Evolutionary conservation across 2,888 invertebrate species (phyloP).

Genomic region (Rhopalosiphum nymphaeae): DNA sequence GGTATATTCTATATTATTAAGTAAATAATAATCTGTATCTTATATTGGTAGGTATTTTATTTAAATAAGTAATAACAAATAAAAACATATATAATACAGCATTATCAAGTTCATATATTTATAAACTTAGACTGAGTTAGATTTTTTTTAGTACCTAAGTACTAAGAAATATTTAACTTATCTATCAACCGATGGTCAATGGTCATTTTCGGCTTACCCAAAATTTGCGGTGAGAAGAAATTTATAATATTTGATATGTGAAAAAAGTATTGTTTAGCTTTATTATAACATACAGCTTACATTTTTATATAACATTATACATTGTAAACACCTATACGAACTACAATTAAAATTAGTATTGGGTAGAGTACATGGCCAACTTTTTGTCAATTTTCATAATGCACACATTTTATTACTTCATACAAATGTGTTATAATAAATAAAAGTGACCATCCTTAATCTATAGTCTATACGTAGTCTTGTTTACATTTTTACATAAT

Average conservation of each 20-base stretch:
- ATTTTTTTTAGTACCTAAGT: too few relatives aligned
- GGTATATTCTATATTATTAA: background rate
- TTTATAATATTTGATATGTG: background rate
- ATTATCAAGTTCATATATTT: background rate
- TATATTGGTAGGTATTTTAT: background rate
- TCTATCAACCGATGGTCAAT: background rate
- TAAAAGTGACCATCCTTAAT: background rate
- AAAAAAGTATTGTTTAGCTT: background rate
- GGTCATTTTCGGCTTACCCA: background rate
- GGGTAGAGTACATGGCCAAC: too few relatives aligned
- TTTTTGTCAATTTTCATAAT: background rate
- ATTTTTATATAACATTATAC: background rate
- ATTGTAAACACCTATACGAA: background rate
- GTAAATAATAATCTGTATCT: background rate
- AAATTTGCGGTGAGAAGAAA: background rate
- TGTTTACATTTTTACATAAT: background rate
- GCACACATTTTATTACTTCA: background rate
- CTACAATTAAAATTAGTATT: background rate
- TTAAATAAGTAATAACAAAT: background rate
- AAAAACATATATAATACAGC: background rate
- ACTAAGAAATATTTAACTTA: background rate
- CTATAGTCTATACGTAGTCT: background rate
- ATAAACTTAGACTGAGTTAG: background rate
- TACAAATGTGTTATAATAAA: background rate
- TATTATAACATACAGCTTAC: background rate